These are phyloP conservation scores for Drosophila mercatorum DNA, from an alignment of 2,888 invertebrate species.

Conservation along the genomic window DNA sequence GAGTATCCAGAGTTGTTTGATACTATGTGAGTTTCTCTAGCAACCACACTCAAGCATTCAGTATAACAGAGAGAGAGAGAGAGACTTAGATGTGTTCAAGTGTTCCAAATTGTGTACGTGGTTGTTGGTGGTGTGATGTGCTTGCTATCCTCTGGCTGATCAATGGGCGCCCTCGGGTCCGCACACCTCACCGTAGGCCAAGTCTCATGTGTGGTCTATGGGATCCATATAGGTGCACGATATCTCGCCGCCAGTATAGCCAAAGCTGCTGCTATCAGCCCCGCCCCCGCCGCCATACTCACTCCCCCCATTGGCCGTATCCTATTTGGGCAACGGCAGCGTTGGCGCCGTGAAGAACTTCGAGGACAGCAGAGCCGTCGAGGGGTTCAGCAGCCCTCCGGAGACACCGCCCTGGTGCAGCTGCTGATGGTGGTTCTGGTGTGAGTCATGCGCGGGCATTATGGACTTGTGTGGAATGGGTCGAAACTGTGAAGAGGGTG, in stretches of 20 bases:
- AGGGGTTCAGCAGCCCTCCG: slow-evolving; percentile 79
- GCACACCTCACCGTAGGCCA: slow-evolving; percentile 76
- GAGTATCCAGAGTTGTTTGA: slow-evolving; percentile 66
- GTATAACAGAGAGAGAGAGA: slow-evolving; percentile 51
- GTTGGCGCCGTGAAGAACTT: slow-evolving; percentile 84
- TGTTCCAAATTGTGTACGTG: slow-evolving; percentile 32
- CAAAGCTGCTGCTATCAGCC: slow-evolving; percentile 64
- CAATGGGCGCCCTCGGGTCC: slow-evolving; percentile 74
- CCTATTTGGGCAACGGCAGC: slow-evolving; percentile 84
- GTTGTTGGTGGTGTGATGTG: slow-evolving; percentile 43
- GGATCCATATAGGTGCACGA: slow-evolving; percentile 83
- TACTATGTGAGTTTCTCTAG: slow-evolving; percentile 47
- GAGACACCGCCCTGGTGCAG: slow-evolving; percentile 46
- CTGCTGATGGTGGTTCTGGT: slow-evolving; percentile 52
- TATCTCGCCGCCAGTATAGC: slow-evolving; percentile 81
- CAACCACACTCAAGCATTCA: slow-evolving; percentile 70
- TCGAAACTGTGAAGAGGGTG: slow-evolving; percentile 85
- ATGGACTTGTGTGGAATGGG: slow-evolving; percentile 84
- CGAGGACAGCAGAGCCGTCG: slow-evolving; percentile 84
- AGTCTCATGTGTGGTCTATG: slow-evolving; percentile 82
- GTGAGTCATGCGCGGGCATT: slow-evolving; percentile 79
- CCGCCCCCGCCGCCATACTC: slow-evolving; percentile 59
- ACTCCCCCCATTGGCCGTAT: slow-evolving; percentile 83
- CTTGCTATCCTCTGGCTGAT: slow-evolving; percentile 16
- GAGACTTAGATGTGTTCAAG: slow-evolving; percentile 67